Evolutionary conservation across 2,888 invertebrate genomes (phyloP), one percentile per base, ranked within the genome.

Genomic region (Gandaritis pyraliata): DNA sequence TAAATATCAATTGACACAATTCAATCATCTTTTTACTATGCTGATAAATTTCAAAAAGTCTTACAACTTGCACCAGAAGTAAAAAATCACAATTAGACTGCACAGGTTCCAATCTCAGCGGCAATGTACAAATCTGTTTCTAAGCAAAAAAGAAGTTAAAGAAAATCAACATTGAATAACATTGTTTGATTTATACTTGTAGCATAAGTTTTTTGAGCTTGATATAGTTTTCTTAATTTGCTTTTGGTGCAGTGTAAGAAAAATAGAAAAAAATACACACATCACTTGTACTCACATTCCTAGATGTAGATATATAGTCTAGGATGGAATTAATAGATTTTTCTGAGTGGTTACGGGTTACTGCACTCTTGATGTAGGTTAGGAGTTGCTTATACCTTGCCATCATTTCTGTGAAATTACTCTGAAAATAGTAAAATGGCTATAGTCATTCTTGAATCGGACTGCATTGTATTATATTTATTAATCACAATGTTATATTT

Each of bases 241-340:
- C 50, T 50, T 38, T 50, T 50, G 36, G 36, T 23, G 11, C 45
- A 15, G 18, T 51, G 50, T 46, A 29, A 47, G 39, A 45, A 12
- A 7, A 58, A 38, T 16, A 43, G 16, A 38, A 50, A 47, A 53
- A 3, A 43, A 45, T 60, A 64, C 49, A 36, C 53, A 59, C 48
- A 48, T 49, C 54, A 38, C 43, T 60, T 33, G 46, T 54, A 93
- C 95, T 94, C 91, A 98, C 98, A 94, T 99, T 98, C 93, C 99
- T 98, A 10, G 99, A 99, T 48, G 99, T 99, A 15, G 99, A 99
- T 78, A 99, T 99, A 84, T 99, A 99, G 88, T 99, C 99, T 67
- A 99, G 92, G 80, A 99, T 99, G 1, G 99, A 99, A 85, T 99
- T 99, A 74, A 99, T 99, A 30, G 99, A 99, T 86, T 99, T 99